Base-by-base conservation (phyloP, 2,113 vertebrate genomes). In the Lichenostomus cassidix region DNA sequence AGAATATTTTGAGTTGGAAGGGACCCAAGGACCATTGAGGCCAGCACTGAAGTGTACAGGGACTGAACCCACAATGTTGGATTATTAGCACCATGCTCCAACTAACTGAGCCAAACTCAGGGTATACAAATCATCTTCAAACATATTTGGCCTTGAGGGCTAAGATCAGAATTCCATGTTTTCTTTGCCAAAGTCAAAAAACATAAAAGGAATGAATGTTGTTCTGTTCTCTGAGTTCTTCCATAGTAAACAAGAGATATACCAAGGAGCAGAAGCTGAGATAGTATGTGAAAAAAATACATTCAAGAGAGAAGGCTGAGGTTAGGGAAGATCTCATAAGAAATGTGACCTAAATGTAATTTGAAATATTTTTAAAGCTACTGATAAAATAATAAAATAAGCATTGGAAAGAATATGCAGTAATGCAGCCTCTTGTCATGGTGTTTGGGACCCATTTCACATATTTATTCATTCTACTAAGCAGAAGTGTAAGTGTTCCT, bases 321-420 rank as follows among this genome's bases (percentile, higher is more conserved):
- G 14, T 74, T 81, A 56, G 44, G 68, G 27, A 70, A 90, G 64
- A 46, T 86, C 58, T 86, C 23, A 5, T 63, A 89, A 71, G 46
- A 90, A 86, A 59, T 31, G 20, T 31, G 18, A 53, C 68, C n/a
- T 64, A n/a, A 92, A 71, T 4, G 1, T 52, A 12, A 46, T 83
- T 60, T 74, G 47, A 90, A 83, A 37, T 86, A 52, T n/a, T 95
- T 77, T 52, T 27, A 76, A 92, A 86, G 44, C 47, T 62, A 27
- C 58, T 67, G 42, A 37, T 75, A 28, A 44, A 74, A 83, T 7
- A 53, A 21, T 50, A 46, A n/a, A 81, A 62, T 59, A 70, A 74
- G 12, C 13, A 22, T 5, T 59, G 22, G 41, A 35, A 70, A 59
- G 59, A 46, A 44, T 22, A 18, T 56, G 24, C 33, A 74, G 16